Percentiles rank a stretch among this genome's conserved stretches.
phyloP scores from a whole-genome alignment of 2,888 invertebrate species.

The Acanthopleura granulata region DNA sequence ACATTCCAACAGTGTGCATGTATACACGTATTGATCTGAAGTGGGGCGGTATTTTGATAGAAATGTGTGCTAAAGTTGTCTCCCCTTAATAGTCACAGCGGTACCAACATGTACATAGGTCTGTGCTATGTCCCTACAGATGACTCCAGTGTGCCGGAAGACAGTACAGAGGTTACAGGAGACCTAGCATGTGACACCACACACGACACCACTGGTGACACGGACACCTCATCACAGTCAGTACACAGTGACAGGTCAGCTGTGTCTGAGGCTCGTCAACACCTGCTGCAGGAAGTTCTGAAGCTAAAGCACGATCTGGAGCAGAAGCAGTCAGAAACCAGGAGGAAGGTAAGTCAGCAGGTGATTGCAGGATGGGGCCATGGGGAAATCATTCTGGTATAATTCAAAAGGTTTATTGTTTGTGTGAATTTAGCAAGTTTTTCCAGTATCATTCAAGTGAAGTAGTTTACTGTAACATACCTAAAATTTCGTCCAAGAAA shows the following conservation, averaged over 20 bases:
- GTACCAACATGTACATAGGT: not conserved
- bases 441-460: too few species aligned
- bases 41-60: too few species aligned
- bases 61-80: too few species aligned
- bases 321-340: slow-evolving; percentile 45
- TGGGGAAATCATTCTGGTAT: too few species aligned
- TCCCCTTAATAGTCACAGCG: too few species aligned
- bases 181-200: too few species aligned
- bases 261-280: not conserved
- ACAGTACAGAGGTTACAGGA: not conserved
- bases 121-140: not conserved
- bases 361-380: not conserved
- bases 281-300: slow-evolving; percentile 53
- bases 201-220: not conserved
- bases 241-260: slow-evolving; percentile 39
- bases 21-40: too few species aligned
- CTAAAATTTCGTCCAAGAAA: too few species aligned
- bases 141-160: not conserved
- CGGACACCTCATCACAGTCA: not conserved
- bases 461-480: too few species aligned
- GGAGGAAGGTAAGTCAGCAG: slow-evolving; percentile 41
- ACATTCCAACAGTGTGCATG: too few species aligned
- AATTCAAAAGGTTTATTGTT: too few species aligned
- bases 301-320: slow-evolving; percentile 56
- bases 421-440: too few species aligned